These are phyloP conservation scores for Orientallactaga bullata DNA, from an alignment of 2,113 vertebrate genomes.

Conservation along the genomic window DNA sequence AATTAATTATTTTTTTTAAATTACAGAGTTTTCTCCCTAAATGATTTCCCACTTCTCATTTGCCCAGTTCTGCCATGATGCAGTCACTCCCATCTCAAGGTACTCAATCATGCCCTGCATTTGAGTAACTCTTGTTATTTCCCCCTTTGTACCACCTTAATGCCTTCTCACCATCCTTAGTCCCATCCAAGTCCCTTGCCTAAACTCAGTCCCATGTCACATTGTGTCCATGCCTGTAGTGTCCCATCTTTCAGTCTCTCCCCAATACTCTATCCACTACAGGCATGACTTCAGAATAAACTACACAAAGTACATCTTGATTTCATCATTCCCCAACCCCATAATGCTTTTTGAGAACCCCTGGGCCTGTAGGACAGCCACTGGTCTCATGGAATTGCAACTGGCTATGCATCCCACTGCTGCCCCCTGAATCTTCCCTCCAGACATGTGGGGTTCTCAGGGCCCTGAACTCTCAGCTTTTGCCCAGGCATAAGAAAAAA, in stretches of 20 bases:
- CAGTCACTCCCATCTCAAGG: not conserved
- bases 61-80: not conserved
- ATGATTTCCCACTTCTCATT: not conserved
- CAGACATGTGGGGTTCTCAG: rapidly evolving
- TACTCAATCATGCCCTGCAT: not conserved
- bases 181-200: not conserved
- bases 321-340: not conserved
- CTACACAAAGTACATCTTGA: not conserved
- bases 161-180: not conserved
- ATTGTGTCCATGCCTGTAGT: not conserved
- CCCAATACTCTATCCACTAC: not conserved
- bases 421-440: not conserved
- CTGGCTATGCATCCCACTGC: not conserved
- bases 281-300: not conserved
- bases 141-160: not conserved
- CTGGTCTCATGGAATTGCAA: rapidly evolving
- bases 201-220: not conserved
- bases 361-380: not conserved
- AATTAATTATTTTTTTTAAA: too few relatives aligned
- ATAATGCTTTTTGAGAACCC: not conserved
- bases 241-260: not conserved
- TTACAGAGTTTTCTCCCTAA: not conserved
- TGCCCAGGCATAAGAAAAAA: not conserved
- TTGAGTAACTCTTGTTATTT: not conserved
- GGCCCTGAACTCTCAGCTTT: not conserved